phyloP scores from a whole-genome alignment of 2,888 invertebrate species.

The Rhamphomyia laevipes region DNA sequence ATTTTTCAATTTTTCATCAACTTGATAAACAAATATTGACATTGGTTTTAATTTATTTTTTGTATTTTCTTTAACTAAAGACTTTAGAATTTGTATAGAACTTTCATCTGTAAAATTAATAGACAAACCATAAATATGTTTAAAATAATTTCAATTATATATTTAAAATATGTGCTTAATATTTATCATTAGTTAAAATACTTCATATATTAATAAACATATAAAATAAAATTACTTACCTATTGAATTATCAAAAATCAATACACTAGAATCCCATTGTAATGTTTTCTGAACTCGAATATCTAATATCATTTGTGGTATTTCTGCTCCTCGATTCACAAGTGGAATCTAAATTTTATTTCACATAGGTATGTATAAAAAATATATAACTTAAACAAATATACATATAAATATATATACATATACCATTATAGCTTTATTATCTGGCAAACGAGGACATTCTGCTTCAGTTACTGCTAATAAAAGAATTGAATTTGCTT shows the following conservation, averaged over 20 bases:
- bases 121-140: too few relatives aligned
- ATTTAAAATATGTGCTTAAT: too few relatives aligned
- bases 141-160: too few relatives aligned
- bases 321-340: conserved; percentile 54
- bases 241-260: conserved; percentile 61
- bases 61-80: conserved; percentile 28
- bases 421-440: conserved; percentile 51
- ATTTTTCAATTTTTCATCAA: conserved; percentile 25
- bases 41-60: conserved; percentile 29
- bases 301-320: conserved; percentile 68
- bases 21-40: conserved; percentile 28
- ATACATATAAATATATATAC: not conserved
- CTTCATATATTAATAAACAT: too few relatives aligned
- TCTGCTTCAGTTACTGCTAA: conserved; percentile 68
- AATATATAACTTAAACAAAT: not conserved
- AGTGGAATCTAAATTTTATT: conserved; percentile 48
- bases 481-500: conserved; percentile 52
- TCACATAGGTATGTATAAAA: too few relatives aligned
- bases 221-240: conserved; percentile 37
- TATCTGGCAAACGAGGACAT: conserved; percentile 60
- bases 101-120: conserved; percentile 1
- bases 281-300: conserved; percentile 52
- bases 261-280: conserved; percentile 58
- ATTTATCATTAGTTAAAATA: too few relatives aligned
- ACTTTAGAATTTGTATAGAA: conserved; percentile 24